Evolutionary conservation across 2,113 vertebrate species (phyloP).

Genomic region (Eclectus roratus): DNA sequence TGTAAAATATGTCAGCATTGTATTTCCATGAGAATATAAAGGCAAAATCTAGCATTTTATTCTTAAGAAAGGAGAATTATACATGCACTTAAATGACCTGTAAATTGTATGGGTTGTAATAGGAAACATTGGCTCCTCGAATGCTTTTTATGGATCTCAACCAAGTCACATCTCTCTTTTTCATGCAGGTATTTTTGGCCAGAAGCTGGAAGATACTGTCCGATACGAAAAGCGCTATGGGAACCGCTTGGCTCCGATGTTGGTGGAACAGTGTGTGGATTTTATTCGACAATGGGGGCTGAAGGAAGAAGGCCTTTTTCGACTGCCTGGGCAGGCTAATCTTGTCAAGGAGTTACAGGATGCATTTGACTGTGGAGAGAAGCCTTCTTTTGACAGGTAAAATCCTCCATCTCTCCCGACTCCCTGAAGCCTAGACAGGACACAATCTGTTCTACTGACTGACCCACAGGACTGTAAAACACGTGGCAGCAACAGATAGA

Average conservation of each 20-base stretch:
- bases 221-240: slow-evolving; percentile 91
- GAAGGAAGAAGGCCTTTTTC: slow-evolving; percentile 92
- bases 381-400: slow-evolving; percentile 95
- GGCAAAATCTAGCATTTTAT: background rate
- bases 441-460: background rate
- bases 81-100: background rate
- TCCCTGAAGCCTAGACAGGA: background rate
- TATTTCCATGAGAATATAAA: background rate
- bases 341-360: slow-evolving; percentile 97
- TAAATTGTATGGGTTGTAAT: rapidly evolving
- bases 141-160: background rate
- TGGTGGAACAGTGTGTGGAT: slow-evolving; percentile 96
- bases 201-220: slow-evolving; percentile 95
- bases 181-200: slow-evolving; percentile 92
- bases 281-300: slow-evolving; percentile 93
- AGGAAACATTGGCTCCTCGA: background rate
- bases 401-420: background rate
- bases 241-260: slow-evolving; percentile 88
- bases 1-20: background rate
- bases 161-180: background rate
- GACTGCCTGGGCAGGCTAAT: slow-evolving; percentile 93
- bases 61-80: background rate
- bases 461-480: background rate
- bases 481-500: background rate
- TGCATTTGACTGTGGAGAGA: slow-evolving; percentile 96